These are phyloP conservation scores for Ahaetulla prasina DNA, from an alignment of 2,113 vertebrate species.

Conservation along the genomic window DNA sequence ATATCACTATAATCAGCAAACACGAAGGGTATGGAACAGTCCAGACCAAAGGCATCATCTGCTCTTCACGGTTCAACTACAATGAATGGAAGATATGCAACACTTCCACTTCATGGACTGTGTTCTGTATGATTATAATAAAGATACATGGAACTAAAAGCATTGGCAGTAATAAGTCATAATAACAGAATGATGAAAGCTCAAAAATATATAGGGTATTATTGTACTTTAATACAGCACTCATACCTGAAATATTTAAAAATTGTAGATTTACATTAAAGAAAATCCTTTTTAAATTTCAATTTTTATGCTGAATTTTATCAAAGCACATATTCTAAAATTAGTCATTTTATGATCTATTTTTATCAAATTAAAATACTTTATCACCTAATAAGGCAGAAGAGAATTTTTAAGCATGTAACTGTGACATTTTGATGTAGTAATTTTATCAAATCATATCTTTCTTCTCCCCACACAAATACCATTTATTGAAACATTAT, in stretches of 20 bases:
- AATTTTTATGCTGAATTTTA: conserved; percentile 67
- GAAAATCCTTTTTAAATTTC: conserved; percentile 55
- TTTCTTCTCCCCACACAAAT: conserved; percentile 48
- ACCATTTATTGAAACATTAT: conserved; percentile 69
- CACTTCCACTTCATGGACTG: neutral
- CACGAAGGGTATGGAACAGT: neutral
- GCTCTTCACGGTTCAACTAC: neutral
- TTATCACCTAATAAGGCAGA: conserved; percentile 70
- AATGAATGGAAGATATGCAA: neutral
- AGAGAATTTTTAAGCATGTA: conserved; percentile 67
- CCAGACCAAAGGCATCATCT: neutral
- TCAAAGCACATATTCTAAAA: conserved; percentile 58
- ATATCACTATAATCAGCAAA: neutral
- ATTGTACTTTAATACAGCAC: conserved; percentile 34
- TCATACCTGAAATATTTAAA: conserved; percentile 54
- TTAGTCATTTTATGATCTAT: conserved; percentile 64
- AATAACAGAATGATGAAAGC: conserved; percentile 21
- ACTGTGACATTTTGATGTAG: conserved; percentile 70
- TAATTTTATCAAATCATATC: conserved; percentile 74
- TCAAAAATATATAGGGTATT: neutral
- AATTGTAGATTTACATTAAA: conserved; percentile 59
- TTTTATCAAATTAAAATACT: conserved; percentile 75
- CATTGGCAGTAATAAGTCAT: conserved; percentile 19
- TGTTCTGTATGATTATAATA: neutral
- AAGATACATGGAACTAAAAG: conserved; percentile 6